A percentile compares a stretch with the other conserved stretches of the same genome.
Evolutionary conservation across 2,888 invertebrate species (phyloP).

Genomic region (Chesias legatella): DNA sequence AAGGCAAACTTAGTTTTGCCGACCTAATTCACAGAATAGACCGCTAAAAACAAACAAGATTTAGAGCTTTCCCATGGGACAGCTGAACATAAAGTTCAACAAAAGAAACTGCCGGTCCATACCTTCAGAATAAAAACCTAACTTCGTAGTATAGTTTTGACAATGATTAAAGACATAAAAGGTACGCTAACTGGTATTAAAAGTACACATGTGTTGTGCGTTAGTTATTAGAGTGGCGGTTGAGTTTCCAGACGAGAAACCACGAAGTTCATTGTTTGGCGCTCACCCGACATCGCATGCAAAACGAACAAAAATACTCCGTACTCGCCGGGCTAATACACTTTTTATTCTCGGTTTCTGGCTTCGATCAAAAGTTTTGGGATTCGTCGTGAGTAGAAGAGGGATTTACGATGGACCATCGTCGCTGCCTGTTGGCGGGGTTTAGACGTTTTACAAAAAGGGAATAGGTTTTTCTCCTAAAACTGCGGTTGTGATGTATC

Average conservation of each 20-base stretch:
- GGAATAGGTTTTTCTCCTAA: neutral
- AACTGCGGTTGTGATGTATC: conserved; percentile 12
- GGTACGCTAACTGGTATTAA: no score
- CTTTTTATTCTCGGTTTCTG: conserved; percentile 4
- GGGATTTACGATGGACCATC: neutral
- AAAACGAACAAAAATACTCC: conserved; percentile 10
- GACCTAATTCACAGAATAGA: neutral
- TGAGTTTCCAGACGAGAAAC: neutral
- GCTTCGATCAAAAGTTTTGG: conserved; percentile 24
- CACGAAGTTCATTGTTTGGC: conserved; percentile 10
- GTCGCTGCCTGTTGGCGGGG: neutral
- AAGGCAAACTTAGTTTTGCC: neutral
- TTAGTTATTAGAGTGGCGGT: no score
- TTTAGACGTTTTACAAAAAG: neutral
- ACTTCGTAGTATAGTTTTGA: conserved; percentile 7
- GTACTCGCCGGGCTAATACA: conserved; percentile 9
- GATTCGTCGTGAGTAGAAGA: conserved; percentile 1
- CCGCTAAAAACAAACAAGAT: conserved; percentile 11
- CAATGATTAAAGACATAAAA: no score
- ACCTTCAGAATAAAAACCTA: conserved; percentile 9
- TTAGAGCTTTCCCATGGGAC: conserved; percentile 9
- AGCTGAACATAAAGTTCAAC: conserved; percentile 10
- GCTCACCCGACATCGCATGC: conserved; percentile 7
- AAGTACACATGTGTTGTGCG: conserved; percentile 4
- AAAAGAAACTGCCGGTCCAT: conserved; percentile 12